These are phyloP conservation scores for Zeugodacus cucurbitae DNA, from an alignment of 1,140 invertebrate species.

Conservation along the genomic window DNA sequence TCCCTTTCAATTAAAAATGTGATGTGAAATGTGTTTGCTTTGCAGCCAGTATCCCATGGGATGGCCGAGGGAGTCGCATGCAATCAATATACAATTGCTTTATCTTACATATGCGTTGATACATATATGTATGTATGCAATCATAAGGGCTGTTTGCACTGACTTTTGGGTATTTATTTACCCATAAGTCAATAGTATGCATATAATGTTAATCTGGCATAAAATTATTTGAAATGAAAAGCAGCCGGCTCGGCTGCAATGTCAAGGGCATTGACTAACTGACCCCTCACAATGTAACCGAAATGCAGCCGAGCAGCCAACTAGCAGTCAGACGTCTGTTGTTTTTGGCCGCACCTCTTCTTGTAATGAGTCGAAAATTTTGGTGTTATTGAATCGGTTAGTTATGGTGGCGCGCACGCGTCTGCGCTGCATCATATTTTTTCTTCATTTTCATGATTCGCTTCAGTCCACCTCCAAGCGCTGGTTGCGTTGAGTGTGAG, in stretches of 20 bases:
- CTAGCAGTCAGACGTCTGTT: neutral
- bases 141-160: neutral
- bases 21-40: slow-evolving; percentile 6
- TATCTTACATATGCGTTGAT: neutral
- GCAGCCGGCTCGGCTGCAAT: neutral
- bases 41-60: neutral
- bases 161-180: slow-evolving; percentile 17
- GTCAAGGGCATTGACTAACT: neutral
- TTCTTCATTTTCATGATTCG: neutral
- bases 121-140: no score
- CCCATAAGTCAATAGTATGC: neutral
- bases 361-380: neutral
- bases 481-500: neutral
- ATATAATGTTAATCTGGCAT: neutral
- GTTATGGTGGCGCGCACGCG: neutral
- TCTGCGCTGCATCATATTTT: no score
- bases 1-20: slow-evolving; percentile 27
- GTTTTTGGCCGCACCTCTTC: neutral
- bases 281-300: neutral
- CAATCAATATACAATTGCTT: neutral
- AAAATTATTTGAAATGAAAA: neutral
- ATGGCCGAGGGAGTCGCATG: neutral
- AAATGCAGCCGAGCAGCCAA: neutral
- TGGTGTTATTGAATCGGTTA: neutral
- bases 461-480: neutral